Percentiles rank a stretch among this genome's conserved stretches.
Evolutionary conservation across 2,797 vertebrate species (phyloP).

Genomic region (Pogonophryne albipinna): DNA sequence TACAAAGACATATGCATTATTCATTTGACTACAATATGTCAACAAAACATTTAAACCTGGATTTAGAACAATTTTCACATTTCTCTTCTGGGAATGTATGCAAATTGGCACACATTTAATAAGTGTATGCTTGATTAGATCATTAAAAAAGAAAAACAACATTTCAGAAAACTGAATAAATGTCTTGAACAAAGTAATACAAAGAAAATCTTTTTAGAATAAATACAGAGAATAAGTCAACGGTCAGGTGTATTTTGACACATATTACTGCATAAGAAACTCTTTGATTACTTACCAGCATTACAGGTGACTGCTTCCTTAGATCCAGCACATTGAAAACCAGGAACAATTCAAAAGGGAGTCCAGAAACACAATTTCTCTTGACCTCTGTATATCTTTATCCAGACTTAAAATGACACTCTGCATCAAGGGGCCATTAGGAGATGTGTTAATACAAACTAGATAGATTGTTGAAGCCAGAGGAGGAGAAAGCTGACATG

Average conservation of each 20-base stretch:
- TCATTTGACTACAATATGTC: too few relatives aligned
- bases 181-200: neutral
- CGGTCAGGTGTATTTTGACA: neutral
- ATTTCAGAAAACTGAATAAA: too few relatives aligned
- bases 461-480: neutral
- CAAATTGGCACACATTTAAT: too few relatives aligned
- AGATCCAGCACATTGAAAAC: neutral
- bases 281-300: constrained; percentile 35
- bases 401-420: constrained; percentile 50
- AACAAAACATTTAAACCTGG: too few relatives aligned
- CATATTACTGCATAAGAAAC: neutral
- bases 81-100: too few relatives aligned
- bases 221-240: neutral
- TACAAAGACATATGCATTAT: too few relatives aligned
- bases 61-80: too few relatives aligned
- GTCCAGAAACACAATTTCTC: neutral
- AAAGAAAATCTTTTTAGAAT: neutral
- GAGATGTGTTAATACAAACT: constrained; percentile 38
- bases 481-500: neutral
- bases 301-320: neutral
- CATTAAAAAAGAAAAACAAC: too few relatives aligned
- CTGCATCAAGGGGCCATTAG: constrained; percentile 34
- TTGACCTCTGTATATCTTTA: neutral
- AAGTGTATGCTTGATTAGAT: too few relatives aligned
- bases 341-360: neutral